A percentile compares a stretch with the other conserved stretches of the same genome.
These are phyloP conservation scores for Aphyosemion australe DNA, from an alignment of 2,113 vertebrate species.

Conservation along the genomic window DNA sequence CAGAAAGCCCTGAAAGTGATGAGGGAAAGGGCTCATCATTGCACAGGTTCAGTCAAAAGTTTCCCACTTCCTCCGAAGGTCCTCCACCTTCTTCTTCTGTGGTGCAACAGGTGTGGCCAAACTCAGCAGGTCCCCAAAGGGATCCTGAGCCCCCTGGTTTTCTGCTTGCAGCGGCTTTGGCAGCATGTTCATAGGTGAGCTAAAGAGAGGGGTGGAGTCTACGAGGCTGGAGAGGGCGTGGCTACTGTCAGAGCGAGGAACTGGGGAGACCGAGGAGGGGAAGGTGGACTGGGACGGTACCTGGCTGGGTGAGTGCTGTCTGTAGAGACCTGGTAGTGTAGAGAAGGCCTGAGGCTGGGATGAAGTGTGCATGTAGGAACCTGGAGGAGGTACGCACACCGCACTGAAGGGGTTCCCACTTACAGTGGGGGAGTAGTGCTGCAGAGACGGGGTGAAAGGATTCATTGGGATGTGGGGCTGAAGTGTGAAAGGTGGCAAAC, in stretches of 20 bases:
- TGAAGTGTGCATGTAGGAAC: constrained; percentile 75
- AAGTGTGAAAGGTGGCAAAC: constrained; percentile 60
- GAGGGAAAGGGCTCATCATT: constrained; percentile 10
- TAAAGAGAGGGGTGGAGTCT: constrained; percentile 59
- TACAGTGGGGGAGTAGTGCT: constrained; percentile 76
- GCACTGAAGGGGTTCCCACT: constrained; percentile 82
- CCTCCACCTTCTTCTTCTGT: constrained; percentile 84
- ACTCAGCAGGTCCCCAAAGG: constrained; percentile 90
- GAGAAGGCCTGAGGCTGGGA: constrained; percentile 76
- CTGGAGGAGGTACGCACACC: constrained; percentile 70
- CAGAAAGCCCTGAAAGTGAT: constrained; percentile 44
- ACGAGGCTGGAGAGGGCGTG: constrained; percentile 69
- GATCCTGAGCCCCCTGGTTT: constrained; percentile 81
- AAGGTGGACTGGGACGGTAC: constrained; percentile 36
- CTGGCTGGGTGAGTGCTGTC: constrained; percentile 76
- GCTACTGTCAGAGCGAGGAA: constrained; percentile 72
- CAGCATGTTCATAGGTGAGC: constrained; percentile 65
- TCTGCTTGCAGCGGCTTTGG: constrained; percentile 73
- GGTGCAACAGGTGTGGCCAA: constrained; percentile 82
- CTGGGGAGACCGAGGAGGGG: constrained; percentile 37
- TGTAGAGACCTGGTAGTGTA: constrained; percentile 83
- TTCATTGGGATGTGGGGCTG: constrained; percentile 83
- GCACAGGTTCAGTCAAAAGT: constrained; percentile 86
- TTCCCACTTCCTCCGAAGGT: constrained; percentile 91
- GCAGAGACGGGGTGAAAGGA: constrained; percentile 83